Evolutionary conservation across 2,888 invertebrate species (phyloP), one percentile per base, ranked within the genome.

Genomic region (Eristalis tenax): DNA sequence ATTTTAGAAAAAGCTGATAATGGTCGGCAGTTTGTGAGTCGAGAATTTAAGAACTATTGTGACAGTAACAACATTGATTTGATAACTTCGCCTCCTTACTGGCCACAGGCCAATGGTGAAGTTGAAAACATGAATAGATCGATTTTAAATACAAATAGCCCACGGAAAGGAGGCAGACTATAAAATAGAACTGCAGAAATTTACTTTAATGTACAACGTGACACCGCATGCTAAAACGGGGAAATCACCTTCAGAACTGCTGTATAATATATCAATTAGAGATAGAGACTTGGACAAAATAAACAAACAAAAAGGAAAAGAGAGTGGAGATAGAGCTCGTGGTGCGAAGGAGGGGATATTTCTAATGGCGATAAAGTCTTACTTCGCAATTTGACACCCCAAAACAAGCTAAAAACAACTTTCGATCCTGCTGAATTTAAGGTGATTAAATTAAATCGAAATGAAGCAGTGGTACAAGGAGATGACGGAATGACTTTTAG

Each of bases 221-320:
- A 84, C 81, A 22, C 78, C 81, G 10, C 88, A 88, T 69, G 71
- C 81, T 18, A 84, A 69, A 26, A 84, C 80, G n/a, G 83, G 83
- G 15, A 56, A 56, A 57, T 66, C 80, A 32, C 75, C 84, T 4
- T 69, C 74, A 23, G 40, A 82, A 79, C 61, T 82, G 10, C 28
- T 82, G 26, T 86, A 66, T 22, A 75, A 70, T 13, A 26, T 79
- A 23, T 15, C 50, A 13, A 86, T 82, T 63, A 56, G 81, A 22
- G 85, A 73, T 61, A 64, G 80, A 65, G 79, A 78, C 59, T 66
- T 73, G 32, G 66, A 77, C 38, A 13, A 18, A 22, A 76, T 82
- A 38, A 11, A 59, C 15, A 87, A 79, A 70, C 78, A 75, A 56
- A 75, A 75, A 61, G 79, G 70, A 28, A 80, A 79, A 35, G 56